Base-by-base conservation (phyloP, 2,888 invertebrate genomes). In the Artemia sp. region DNA sequence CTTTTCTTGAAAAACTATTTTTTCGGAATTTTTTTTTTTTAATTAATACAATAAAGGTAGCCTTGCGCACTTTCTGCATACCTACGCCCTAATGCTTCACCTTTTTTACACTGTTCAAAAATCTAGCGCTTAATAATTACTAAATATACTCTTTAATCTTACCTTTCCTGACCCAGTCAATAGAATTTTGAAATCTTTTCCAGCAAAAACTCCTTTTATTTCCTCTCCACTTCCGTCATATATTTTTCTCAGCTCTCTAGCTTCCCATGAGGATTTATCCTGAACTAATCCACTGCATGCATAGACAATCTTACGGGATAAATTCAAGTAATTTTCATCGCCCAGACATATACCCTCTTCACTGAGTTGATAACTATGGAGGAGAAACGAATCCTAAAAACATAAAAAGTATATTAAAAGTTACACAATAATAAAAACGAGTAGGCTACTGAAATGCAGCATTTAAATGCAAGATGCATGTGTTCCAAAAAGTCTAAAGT, bases 161-260 rank as follows among this genome's bases (percentile, higher is more conserved):
- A 89, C 89, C 82, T 90, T 90, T 73, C 94, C 94, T 69, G 87
- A 86, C n/a, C 84, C 81, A 8, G 92, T 92, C 74, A 86, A 85
- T 6, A 94, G 82, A 66, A 95, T 79, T 1, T 88, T 89, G 78
- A 96, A 95, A 75, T 95, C 94, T 78, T 92, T 93, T 51, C 93
- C 94, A 19, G 14, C 64, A 10, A 58, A 58, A 24, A 58, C 24
- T 8, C 64, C 64, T 24, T 58, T 58, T 8, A 58, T 24, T n/a
- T 58, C 64, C 10, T 58, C 64, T 24, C 64, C 64, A 58, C 64
- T 58, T 58, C 64, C 64, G 64, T 8, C 64, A 58, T 58, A 58
- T 24, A 58, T 8, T 24, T 24, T 58, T 10, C 64, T n/a, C 9
- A 58, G 9, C n/a, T 24, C 64, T 19, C n/a, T 24, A 10, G n/a